Percentiles rank a stretch among this genome's conserved stretches.
phyloP scores from a whole-genome alignment of 23 tunicate species.

The Ascidia mentula region DNA sequence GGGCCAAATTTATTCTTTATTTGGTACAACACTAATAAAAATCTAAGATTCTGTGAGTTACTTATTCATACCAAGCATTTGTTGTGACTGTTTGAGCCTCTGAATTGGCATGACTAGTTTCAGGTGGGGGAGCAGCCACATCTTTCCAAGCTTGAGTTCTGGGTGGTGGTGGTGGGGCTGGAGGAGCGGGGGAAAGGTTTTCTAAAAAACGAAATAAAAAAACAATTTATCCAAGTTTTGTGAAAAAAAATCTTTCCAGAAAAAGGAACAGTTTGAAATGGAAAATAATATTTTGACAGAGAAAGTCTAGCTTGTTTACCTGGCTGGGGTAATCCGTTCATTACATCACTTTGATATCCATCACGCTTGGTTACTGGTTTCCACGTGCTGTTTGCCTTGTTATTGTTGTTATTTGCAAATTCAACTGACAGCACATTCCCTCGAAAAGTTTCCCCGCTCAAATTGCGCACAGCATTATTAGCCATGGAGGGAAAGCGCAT shows the following conservation, averaged over 20 bases:
- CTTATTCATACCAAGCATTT: neutral
- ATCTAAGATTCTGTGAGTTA: neutral
- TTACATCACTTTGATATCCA: neutral
- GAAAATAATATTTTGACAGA: neutral
- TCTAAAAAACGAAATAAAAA: neutral
- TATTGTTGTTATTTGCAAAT: constrained; percentile 45
- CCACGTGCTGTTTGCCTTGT: neutral
- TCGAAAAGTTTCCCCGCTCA: constrained; percentile 76
- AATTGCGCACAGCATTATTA: constrained; percentile 73
- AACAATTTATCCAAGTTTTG: neutral
- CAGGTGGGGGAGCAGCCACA: neutral
- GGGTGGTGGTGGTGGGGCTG: constrained; percentile 3
- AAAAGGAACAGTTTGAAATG: neutral
- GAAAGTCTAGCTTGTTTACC: neutral
- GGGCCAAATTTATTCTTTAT: no score
- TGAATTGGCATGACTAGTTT: neutral
- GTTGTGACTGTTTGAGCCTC: neutral
- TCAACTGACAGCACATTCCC: constrained; percentile 87
- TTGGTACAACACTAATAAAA: neutral
- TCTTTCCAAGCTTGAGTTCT: constrained; percentile 1
- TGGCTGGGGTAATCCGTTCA: neutral
- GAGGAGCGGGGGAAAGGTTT: neutral
- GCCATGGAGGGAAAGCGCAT: constrained; percentile 96
- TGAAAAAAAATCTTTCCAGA: neutral
- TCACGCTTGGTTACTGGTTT: neutral